Base-by-base conservation (phyloP, 2,888 invertebrate species). In the Neoitamus cyanurus region DNA sequence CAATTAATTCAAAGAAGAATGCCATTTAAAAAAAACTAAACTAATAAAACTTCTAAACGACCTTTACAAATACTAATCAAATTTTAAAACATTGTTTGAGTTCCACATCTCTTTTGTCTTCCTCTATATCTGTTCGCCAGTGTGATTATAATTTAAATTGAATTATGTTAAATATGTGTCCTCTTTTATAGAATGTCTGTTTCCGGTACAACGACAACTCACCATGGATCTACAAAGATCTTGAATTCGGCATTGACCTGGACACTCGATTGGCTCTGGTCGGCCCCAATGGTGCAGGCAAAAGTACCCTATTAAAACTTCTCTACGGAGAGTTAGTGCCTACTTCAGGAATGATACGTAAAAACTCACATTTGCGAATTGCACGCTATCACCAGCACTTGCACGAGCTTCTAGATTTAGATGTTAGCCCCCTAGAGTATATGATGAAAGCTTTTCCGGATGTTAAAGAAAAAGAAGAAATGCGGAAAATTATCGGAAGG, bases 331-430 rank as follows among this genome's bases (percentile, higher is more conserved):
- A 99, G 95, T 92, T 99, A 90, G 95, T 97, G 87, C 99, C 99
- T 20, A 94, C 96, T 3, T 97, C 97, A 87, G 99, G 99, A 28
- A 96, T 99, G 96, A 98, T 99, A 89, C 95, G 99, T 87, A 97
- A 98, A 92, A 99, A 99, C 92, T 98, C 99, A 0, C 99, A 99
- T 93, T 93, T 99, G 89, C 95, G 98, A 87, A 98, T 99, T 88
- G 99, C 98, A 1, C 95, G 99, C 88, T 99, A 99, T 92, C 99
- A 99, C 92, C 99, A 99, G 93, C 99, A 99, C 93, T 93, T 99
- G 88, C 98, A 98, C 89, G 99, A 99, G 91, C 93, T 98, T 86
- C 93, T 99, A 30, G 99, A 99, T 91, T 92, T 99, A 89, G 97
- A 99, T 89, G 92, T 97, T 87, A 97, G 98, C 28, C 99, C 99